Conservation (phyloP, 2,888 invertebrate genomes). For the Thymelicus sylvestris region DNA sequence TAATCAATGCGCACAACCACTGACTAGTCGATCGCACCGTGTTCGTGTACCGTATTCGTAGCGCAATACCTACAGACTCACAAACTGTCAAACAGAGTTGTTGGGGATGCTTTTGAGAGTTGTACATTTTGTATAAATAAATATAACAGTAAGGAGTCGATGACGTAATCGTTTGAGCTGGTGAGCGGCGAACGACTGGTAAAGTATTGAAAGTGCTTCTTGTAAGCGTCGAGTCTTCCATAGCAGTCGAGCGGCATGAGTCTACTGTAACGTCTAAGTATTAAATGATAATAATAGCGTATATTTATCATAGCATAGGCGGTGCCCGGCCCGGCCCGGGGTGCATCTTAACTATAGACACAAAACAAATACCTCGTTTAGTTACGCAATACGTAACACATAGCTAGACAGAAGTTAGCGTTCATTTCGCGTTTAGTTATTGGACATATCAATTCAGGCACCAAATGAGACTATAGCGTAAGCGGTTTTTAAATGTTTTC, state of each 20-base stretch:
- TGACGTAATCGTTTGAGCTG: slow-evolving; percentile 65
- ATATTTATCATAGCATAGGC: slow-evolving; percentile 78
- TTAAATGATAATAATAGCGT: slow-evolving; percentile 83
- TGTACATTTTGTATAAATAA: slow-evolving; percentile 83
- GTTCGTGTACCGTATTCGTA: slow-evolving; percentile 46
- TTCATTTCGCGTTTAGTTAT: slow-evolving; percentile 80
- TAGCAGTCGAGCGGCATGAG: slow-evolving; percentile 77
- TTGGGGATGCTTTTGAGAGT: slow-evolving; percentile 76
- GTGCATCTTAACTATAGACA: slow-evolving; percentile 75
- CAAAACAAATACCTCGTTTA: slow-evolving; percentile 83
- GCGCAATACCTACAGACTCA: slow-evolving; percentile 60
- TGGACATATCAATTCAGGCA: slow-evolving; percentile 83
- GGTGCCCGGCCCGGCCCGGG: slow-evolving; percentile 65
- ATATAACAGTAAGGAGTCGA: slow-evolving; percentile 75
- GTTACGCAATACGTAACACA: slow-evolving; percentile 67
- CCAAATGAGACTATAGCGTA: slow-evolving; percentile 81
- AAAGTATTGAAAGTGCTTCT: slow-evolving; percentile 80
- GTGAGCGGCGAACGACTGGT: slow-evolving; percentile 78
- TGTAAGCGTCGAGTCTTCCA: slow-evolving; percentile 84
- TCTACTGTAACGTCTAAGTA: slow-evolving; percentile 81
- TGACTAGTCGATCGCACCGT: slow-evolving; percentile 44
- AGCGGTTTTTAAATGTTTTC: slow-evolving; percentile 71
- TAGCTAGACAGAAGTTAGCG: slow-evolving; percentile 75
- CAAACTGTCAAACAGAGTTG: slow-evolving; percentile 53
- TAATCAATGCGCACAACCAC: slow-evolving; percentile 49